Conservation (phyloP, 2,113 vertebrate species). For the Campylorhamphus procurvoides region DNA sequence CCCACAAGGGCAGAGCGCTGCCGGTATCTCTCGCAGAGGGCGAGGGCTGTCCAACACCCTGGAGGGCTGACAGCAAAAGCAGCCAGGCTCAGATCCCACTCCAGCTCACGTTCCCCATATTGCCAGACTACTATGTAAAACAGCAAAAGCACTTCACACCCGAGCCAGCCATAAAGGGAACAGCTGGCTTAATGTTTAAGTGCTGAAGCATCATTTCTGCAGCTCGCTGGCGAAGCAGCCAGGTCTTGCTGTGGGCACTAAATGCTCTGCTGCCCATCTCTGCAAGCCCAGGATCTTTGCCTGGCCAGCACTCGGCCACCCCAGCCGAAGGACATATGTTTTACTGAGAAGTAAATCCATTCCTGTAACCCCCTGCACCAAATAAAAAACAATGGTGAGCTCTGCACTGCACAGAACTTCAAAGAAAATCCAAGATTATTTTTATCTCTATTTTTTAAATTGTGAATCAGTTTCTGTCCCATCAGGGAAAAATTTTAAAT, state of each 20-base stretch:
- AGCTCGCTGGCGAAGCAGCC: not conserved
- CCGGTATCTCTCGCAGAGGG: not conserved
- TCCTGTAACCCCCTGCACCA: not conserved
- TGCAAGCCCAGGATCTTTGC: not conserved
- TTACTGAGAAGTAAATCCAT: not conserved
- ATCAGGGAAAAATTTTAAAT: not conserved
- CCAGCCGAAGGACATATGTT: not conserved
- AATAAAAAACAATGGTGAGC: not conserved
- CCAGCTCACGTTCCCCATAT: not conserved
- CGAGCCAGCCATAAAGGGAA: not conserved
- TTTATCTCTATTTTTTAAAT: not conserved
- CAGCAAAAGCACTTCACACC: constrained; percentile 16
- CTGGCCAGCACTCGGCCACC: not conserved
- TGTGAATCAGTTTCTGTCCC: not conserved
- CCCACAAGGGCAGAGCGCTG: not conserved
- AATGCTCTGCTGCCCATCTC: not conserved
- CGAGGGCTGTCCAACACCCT: not conserved
- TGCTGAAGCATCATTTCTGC: constrained; percentile 35
- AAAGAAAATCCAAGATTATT: not conserved
- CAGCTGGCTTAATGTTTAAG: constrained; percentile 33
- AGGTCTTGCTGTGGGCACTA: constrained; percentile 3
- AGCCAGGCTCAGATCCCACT: not conserved
- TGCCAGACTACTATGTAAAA: constrained; percentile 38
- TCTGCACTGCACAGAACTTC: not conserved
- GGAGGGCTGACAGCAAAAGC: not conserved